These are phyloP conservation scores for Podotricha telesiphe DNA, from an alignment of 2,888 invertebrate species.

Conservation along the genomic window DNA sequence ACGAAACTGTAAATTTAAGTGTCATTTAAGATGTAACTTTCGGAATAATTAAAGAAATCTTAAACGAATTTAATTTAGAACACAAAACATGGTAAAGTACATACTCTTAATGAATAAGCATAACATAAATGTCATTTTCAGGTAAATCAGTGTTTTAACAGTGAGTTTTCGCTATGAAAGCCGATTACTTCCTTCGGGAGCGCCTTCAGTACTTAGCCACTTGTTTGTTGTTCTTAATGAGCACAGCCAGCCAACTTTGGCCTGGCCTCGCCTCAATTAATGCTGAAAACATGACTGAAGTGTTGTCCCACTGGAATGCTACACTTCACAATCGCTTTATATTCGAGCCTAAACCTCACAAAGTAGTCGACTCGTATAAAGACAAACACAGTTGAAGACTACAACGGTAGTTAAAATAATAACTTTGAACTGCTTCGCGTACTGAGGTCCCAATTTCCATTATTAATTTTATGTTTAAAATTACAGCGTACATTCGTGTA, in stretches of 20 bases:
- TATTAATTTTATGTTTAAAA: not conserved
- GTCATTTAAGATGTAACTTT: slow-evolving; percentile 14
- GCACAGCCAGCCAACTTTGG: slow-evolving; percentile 76
- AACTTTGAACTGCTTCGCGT: slow-evolving; percentile 22
- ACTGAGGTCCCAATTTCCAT: not conserved
- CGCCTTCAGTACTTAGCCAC: slow-evolving; percentile 72
- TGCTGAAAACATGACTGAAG: slow-evolving; percentile 76
- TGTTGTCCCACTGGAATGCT: slow-evolving; percentile 55
- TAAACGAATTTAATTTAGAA: slow-evolving; percentile 12
- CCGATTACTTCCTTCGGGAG: slow-evolving; percentile 73
- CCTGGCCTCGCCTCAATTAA: slow-evolving; percentile 79
- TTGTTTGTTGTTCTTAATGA: slow-evolving; percentile 83
- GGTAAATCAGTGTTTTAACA: slow-evolving; percentile 49
- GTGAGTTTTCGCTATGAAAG: slow-evolving; percentile 61
- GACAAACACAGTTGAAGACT: slow-evolving; percentile 36
- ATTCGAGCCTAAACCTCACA: slow-evolving; percentile 43
- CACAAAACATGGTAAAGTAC: slow-evolving; percentile 7
- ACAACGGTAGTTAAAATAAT: slow-evolving; percentile 37
- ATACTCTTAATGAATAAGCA: slow-evolving; percentile 39
- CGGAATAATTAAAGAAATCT: slow-evolving; percentile 20
- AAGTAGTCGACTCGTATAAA: slow-evolving; percentile 40
- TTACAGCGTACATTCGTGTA: not conserved
- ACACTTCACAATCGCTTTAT: slow-evolving; percentile 46
- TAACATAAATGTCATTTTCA: slow-evolving; percentile 48
- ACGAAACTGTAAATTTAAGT: slow-evolving; percentile 12